Conservation (phyloP, 2,797 vertebrate genomes). For the Graptemys geographica region DNA sequence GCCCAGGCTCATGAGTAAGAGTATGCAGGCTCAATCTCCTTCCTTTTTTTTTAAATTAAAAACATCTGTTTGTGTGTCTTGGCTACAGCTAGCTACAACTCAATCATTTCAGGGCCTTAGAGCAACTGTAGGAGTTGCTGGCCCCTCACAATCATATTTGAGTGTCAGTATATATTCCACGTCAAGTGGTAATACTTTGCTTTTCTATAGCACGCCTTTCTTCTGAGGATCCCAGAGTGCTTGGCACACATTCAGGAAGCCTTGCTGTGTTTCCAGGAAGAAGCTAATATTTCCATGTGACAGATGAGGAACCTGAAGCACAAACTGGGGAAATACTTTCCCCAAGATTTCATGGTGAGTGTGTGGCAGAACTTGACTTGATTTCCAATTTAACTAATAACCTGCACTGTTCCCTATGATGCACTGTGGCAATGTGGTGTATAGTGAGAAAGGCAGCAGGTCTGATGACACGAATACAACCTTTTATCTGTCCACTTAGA, state of each 20-base stretch:
- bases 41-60: constrained; percentile 37
- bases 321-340: neutral
- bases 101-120: neutral
- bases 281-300: too few species aligned
- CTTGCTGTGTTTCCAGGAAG: too few species aligned
- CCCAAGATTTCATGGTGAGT: neutral
- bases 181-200: neutral
- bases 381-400: fast-evolving
- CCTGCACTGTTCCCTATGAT: fast-evolving
- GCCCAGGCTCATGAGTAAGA: neutral
- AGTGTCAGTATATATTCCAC: too few species aligned
- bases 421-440: fast-evolving
- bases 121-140: neutral
- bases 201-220: neutral
- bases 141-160: neutral
- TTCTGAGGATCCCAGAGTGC: neutral
- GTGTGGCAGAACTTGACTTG: fast-evolving
- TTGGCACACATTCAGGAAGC: too few species aligned
- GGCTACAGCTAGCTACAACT: constrained; percentile 5
- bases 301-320: neutral
- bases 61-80: constrained; percentile 12
- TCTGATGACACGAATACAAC: neutral
- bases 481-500: neutral
- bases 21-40: constrained; percentile 5
- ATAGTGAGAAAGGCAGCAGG: neutral